These are phyloP conservation scores for Coptotermes formosanus DNA, from an alignment of 1,140 invertebrate genomes.

Conservation along the genomic window DNA sequence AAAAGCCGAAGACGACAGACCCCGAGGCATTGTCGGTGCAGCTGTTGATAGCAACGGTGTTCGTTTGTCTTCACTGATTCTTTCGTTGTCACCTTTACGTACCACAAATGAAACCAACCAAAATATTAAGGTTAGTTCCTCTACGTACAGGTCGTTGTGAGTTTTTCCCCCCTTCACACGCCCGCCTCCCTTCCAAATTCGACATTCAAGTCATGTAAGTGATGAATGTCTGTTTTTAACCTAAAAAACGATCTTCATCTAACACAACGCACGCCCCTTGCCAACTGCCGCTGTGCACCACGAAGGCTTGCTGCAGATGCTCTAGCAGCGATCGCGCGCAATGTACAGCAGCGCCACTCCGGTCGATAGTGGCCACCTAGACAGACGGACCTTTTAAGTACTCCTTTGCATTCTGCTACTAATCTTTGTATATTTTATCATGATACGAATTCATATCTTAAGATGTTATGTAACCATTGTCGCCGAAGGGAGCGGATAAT, in stretches of 20 bases:
- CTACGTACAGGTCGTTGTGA: background rate
- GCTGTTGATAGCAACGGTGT: background rate
- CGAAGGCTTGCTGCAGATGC: background rate
- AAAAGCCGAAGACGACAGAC: constrained; percentile 57
- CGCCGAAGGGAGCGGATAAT: no score
- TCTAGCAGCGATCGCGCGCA: background rate
- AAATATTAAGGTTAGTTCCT: background rate
- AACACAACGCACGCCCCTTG: background rate
- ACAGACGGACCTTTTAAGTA: no score
- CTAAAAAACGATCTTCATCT: background rate
- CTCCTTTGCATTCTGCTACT: no score
- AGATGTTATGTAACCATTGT: no score
- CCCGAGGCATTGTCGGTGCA: constrained; percentile 54
- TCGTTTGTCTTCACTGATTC: background rate
- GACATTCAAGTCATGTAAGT: constrained; percentile 11
- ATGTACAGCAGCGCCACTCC: background rate
- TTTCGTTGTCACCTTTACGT: background rate
- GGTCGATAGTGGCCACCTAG: background rate
- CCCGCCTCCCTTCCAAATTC: background rate
- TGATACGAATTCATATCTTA: no score
- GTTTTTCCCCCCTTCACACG: background rate
- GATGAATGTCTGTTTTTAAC: constrained; percentile 5
- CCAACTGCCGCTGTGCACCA: background rate
- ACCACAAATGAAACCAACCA: background rate
- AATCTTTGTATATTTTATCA: no score